Evolutionary conservation across 1,140 invertebrate genomes (phyloP), one percentile per base, ranked within the genome.

Genomic region (Temnothorax nylanderi): DNA sequence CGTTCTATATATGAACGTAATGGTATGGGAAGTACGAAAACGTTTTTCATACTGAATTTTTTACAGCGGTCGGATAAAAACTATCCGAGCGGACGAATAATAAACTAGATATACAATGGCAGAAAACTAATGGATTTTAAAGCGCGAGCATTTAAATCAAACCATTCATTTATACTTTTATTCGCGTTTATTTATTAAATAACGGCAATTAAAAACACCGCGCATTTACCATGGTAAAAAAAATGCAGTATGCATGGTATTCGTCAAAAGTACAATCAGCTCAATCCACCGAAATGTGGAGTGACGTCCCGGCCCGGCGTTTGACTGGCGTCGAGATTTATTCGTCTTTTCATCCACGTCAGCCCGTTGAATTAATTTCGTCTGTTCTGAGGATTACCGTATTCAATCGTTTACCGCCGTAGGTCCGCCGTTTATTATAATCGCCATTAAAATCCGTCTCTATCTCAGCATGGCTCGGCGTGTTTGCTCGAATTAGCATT

Each of bases 401-500:
- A 47, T 60, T 75, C 54, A 54, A 62, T 72, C 49, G 49, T 81
- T 72, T 34, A 47, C 60, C 72, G n/a, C 44, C 56, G 76, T 32
- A 32, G 47, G 21, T 21, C 7, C 67, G 2, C 3, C 80, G 69
- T 62, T 81, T 75, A 84, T 75, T 84, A 2, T 32, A 82, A 82
- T 62, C 54, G 26, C 32, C n/a, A 34, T 71, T 69, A 41, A 41
- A 54, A 34, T 65, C 58, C 26, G 16, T 47, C 18, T 51, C 26
- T 26, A 54, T 34, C 10, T 56, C 69, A 7, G 21, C 18, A 21
- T 44, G 32, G n/a, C 11, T 13, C 37, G 16, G n/a, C 5, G 11
- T 71, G 69, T 84, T 84, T 84, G 69, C 69, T 21, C 80, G 41
- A 84, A 84, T 84, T 84, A 74, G 69, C 80, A 84, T 84, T 84